phyloP scores from a whole-genome alignment of 2,888 invertebrate genomes.

The Drosophila mulleri region DNA sequence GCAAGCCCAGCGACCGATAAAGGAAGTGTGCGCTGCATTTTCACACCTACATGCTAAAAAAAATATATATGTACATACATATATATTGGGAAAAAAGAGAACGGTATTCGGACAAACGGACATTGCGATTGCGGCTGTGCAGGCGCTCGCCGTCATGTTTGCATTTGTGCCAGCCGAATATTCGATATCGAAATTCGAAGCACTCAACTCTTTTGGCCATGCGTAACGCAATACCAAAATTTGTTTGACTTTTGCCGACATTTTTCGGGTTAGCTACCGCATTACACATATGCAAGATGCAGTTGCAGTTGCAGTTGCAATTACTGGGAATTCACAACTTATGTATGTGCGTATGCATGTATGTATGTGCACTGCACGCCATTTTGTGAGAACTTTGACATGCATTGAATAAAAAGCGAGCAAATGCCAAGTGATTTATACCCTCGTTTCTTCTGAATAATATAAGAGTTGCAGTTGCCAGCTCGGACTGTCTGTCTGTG shows the following conservation, averaged over 20 bases:
- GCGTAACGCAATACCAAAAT: constrained; percentile 56
- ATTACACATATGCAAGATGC: constrained; percentile 61
- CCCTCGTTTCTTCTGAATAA: constrained; percentile 61
- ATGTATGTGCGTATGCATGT: constrained; percentile 10
- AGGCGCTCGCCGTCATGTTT: constrained; percentile 45
- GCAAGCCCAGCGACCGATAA: constrained; percentile 53
- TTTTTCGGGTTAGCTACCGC: constrained; percentile 67
- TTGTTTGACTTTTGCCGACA: constrained; percentile 74
- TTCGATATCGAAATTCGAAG: constrained; percentile 39
- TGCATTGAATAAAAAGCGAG: constrained; percentile 65
- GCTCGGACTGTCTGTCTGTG: not conserved
- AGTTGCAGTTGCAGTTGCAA: constrained; percentile 40
- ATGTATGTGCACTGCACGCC: constrained; percentile 40
- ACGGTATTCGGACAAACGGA: constrained; percentile 45
- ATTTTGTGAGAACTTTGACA: constrained; percentile 62
- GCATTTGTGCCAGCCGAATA: constrained; percentile 52
- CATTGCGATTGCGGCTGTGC: constrained; percentile 26
- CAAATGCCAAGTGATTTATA: constrained; percentile 71
- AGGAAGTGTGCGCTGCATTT: constrained; percentile 78
- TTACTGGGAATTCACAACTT: constrained; percentile 74
- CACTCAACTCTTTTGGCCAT: constrained; percentile 45
- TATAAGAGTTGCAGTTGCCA: constrained; percentile 45
- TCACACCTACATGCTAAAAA: constrained; percentile 83
- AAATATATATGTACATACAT: constrained; percentile 1
- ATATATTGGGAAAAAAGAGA: constrained; percentile 28